phyloP scores from a whole-genome alignment of 2,888 invertebrate genomes.

The Labia minor region DNA sequence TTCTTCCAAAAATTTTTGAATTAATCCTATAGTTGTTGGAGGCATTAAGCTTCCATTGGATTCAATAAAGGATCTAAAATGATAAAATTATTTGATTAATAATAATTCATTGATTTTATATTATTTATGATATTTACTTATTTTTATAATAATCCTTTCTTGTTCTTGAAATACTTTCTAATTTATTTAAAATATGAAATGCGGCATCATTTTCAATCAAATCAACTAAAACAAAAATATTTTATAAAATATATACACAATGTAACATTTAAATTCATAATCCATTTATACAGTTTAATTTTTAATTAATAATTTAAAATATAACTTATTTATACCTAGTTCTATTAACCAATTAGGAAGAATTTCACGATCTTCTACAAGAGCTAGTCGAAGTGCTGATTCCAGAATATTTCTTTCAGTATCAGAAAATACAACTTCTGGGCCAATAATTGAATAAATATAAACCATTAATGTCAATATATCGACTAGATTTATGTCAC shows the following conservation, averaged over 20 bases:
- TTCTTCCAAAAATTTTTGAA: conserved; percentile 49
- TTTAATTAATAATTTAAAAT: not conserved
- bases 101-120: not conserved
- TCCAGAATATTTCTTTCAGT: conserved; percentile 43
- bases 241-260: not conserved
- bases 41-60: conserved; percentile 31
- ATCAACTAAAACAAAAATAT: conserved; percentile 28
- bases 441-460: conserved; percentile 50
- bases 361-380: conserved; percentile 42
- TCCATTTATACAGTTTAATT: too few relatives aligned
- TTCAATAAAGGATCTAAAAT: conserved; percentile 22
- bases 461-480: conserved; percentile 48
- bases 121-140: conserved; percentile 32
- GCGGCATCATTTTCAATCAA: conserved; percentile 32
- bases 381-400: conserved; percentile 43
- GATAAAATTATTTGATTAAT: conserved; percentile 18
- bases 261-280: too few relatives aligned
- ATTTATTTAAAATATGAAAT: conserved; percentile 33
- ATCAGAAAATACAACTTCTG: conserved; percentile 43
- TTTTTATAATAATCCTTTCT: conserved; percentile 37
- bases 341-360: conserved; percentile 17
- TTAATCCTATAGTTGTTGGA: conserved; percentile 35
- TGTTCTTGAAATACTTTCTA: conserved; percentile 36
- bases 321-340: conserved; percentile 1
- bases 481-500: conserved; percentile 45